Percentiles rank a stretch among this genome's conserved stretches.
Conservation (phyloP, 64 coral and sea anemone species). For the Stichodactyla helianthus region DNA sequence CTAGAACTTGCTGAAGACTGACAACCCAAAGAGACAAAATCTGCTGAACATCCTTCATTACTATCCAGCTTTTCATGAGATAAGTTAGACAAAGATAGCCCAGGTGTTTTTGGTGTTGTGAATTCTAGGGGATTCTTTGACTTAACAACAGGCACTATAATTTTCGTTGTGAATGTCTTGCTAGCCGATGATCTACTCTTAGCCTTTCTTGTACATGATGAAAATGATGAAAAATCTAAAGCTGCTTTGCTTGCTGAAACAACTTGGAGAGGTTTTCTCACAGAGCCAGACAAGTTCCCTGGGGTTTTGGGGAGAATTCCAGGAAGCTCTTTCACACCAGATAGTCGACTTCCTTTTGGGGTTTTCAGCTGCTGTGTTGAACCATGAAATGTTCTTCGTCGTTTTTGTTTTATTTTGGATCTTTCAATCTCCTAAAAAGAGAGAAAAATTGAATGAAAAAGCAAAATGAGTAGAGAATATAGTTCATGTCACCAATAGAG, state of each 20-base stretch:
- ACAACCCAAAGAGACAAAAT: not conserved
- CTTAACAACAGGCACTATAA: not conserved
- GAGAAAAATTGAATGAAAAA: not conserved
- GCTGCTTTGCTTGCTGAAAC: not conserved
- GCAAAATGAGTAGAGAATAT: not conserved
- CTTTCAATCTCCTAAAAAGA: not conserved
- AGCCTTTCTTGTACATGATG: not conserved
- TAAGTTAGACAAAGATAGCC: not conserved
- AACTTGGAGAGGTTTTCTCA: conserved; percentile 13
- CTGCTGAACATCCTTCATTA: not conserved
- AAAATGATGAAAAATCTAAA: not conserved
- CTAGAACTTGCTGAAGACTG: not conserved
- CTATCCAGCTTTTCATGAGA: not conserved
- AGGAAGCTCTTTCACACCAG: not conserved
- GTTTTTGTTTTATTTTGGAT: not conserved
- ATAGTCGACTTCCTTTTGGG: not conserved
- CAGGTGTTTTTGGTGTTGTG: not conserved
- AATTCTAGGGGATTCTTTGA: not conserved
- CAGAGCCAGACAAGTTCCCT: not conserved
- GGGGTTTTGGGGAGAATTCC: not conserved
- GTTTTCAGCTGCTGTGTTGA: not conserved
- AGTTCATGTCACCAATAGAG: not conserved
- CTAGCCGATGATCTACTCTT: not conserved
- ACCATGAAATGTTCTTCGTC: conserved; percentile 2
- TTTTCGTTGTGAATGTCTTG: not conserved